Conservation (phyloP, 30 jellyfish, hydroid and myxozoan genomes). For the Cassiopea xamachana region DNA sequence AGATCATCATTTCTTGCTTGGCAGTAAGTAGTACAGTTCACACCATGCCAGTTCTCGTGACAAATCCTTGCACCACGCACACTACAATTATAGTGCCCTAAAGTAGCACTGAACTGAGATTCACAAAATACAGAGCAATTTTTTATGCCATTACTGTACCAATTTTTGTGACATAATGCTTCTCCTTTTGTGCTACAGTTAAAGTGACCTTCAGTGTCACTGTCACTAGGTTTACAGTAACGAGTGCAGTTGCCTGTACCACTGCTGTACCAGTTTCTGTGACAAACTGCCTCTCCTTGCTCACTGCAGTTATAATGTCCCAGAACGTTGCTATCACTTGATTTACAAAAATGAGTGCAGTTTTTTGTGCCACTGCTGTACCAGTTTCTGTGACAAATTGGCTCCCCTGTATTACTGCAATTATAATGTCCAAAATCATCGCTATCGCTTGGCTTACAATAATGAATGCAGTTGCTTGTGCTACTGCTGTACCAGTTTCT, state of each 20-base stretch:
- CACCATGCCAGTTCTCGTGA: constrained; percentile 51
- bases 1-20: constrained; percentile 8
- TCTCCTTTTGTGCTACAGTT: constrained; percentile 57
- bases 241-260: constrained; percentile 12
- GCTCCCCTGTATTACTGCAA: constrained; percentile 33
- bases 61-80: constrained; percentile 35
- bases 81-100: constrained; percentile 25
- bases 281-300: constrained; percentile 44
- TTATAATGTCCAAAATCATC: background rate
- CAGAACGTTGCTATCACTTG: constrained; percentile 15
- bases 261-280: constrained; percentile 32
- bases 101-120: background rate
- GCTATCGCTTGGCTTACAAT: constrained; percentile 12
- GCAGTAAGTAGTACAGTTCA: constrained; percentile 42
- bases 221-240: constrained; percentile 28
- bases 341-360: constrained; percentile 33
- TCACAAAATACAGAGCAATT: constrained; percentile 37
- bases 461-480: constrained; percentile 7
- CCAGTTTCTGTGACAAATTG: constrained; percentile 45
- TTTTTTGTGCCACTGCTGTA: constrained; percentile 12
- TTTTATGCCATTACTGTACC: constrained; percentile 47
- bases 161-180: constrained; percentile 26
- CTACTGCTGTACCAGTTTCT: constrained; percentile 58
- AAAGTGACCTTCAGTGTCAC: constrained; percentile 31
- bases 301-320: constrained; percentile 59